A percentile compares a stretch with the other conserved stretches of the same genome.
phyloP scores from a whole-genome alignment of 2,113 vertebrate species.

The Puma concolor region DNA sequence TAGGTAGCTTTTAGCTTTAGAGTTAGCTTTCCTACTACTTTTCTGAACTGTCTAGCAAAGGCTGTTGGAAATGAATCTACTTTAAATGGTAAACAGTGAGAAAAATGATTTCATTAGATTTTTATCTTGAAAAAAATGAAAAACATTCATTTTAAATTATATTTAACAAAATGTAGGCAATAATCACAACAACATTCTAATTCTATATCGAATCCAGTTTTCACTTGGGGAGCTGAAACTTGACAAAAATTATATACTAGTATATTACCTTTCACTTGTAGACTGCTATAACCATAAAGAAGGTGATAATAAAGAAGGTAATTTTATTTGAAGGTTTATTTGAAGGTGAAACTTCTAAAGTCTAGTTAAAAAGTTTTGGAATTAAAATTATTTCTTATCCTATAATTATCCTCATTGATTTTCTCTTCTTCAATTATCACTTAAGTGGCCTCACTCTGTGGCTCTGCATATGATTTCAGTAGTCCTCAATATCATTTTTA shows the following conservation, averaged over 20 bases:
- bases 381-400: not conserved
- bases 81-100: not conserved
- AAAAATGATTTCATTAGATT: not conserved
- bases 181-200: not conserved
- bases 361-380: not conserved
- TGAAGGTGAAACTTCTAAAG: not conserved
- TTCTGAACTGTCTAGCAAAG: not conserved
- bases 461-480: not conserved
- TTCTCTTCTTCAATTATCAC: not conserved
- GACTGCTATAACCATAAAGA: not conserved
- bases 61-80: not conserved
- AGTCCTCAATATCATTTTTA: not conserved
- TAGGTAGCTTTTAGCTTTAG: not conserved
- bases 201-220: constrained; percentile 22
- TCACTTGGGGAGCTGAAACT: not conserved
- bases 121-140: constrained; percentile 50
- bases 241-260: not conserved
- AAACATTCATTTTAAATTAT: not conserved
- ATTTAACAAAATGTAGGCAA: constrained; percentile 20
- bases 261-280: not conserved
- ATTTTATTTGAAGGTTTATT: not conserved
- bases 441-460: not conserved
- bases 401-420: not conserved
- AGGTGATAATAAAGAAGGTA: not conserved
- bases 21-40: not conserved